These are phyloP conservation scores for Hyppa rectilinea DNA, from an alignment of 2,888 invertebrate genomes.

Conservation along the genomic window DNA sequence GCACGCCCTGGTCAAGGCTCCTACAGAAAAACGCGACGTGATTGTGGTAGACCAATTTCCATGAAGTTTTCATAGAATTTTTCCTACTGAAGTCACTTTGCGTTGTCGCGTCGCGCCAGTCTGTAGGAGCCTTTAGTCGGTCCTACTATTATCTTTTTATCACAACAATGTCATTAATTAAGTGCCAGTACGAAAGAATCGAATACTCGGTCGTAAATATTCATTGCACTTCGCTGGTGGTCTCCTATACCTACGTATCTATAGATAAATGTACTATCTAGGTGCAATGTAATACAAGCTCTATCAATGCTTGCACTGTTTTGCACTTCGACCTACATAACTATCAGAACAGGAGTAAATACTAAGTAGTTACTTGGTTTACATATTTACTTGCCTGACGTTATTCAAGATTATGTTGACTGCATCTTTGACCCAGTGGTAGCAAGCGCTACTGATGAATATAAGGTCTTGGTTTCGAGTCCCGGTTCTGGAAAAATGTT, in stretches of 20 bases:
- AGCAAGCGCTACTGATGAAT: too few species aligned
- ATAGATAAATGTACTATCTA: slow-evolving; percentile 11
- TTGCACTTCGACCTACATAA: slow-evolving; percentile 34
- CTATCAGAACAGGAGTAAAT: slow-evolving; percentile 16
- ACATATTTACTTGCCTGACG: background rate
- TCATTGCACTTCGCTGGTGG: slow-evolving; percentile 43
- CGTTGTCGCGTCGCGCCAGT: too few species aligned
- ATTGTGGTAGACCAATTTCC: too few species aligned
- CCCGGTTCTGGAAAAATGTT: too few species aligned
- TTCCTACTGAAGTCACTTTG: too few species aligned
- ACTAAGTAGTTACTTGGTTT: background rate
- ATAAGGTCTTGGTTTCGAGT: too few species aligned
- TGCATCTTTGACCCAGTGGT: too few species aligned
- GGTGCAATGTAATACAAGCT: slow-evolving; percentile 35
- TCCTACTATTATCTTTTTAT: slow-evolving; percentile 8
- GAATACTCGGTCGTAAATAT: slow-evolving; percentile 30
- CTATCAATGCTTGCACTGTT: slow-evolving; percentile 53
- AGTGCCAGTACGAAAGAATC: slow-evolving; percentile 17
- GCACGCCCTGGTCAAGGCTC: too few species aligned
- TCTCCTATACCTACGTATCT: slow-evolving; percentile 18
- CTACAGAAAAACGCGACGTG: too few species aligned
- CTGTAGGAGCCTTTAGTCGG: too few species aligned
- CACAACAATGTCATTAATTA: slow-evolving; percentile 20
- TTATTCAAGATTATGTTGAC: too few species aligned
- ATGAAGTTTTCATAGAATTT: too few species aligned